phyloP scores from a whole-genome alignment of 2,797 vertebrate genomes.

The Pelochelys cantorii region DNA sequence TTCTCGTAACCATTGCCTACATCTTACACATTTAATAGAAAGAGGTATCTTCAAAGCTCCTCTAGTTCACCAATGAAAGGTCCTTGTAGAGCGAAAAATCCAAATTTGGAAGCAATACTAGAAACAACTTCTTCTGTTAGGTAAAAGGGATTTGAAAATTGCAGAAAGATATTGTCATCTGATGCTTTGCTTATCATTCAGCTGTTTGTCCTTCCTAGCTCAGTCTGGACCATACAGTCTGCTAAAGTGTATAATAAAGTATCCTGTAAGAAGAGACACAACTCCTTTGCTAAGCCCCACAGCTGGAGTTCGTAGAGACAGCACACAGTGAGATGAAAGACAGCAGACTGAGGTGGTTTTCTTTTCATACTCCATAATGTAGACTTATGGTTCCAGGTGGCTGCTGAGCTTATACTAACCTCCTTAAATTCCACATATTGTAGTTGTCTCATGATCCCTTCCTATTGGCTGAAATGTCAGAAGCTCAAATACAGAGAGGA shows the following conservation, averaged over 20 bases:
- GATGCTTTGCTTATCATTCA: background rate
- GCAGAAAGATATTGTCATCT: background rate
- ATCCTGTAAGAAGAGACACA: background rate
- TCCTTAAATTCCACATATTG: background rate
- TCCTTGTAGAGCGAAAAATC: background rate
- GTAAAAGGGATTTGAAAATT: background rate
- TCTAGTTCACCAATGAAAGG: background rate
- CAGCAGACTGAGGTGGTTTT: background rate
- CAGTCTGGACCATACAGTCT: background rate
- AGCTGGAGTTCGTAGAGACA: background rate
- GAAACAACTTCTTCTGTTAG: background rate
- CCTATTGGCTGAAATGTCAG: background rate
- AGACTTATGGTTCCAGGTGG: background rate
- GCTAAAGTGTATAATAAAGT: background rate
- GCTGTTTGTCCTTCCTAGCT: background rate
- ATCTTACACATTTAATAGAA: background rate
- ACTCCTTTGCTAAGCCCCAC: background rate
- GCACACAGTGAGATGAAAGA: background rate
- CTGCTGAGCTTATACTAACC: background rate
- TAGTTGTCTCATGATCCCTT: background rate
- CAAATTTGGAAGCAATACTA: background rate
- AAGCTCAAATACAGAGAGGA: background rate
- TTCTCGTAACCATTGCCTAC: background rate
- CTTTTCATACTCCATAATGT: background rate
- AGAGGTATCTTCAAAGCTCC: background rate